Evolutionary conservation across 2,888 invertebrate species (phyloP).

Genomic region (Homarus gammarus): DNA sequence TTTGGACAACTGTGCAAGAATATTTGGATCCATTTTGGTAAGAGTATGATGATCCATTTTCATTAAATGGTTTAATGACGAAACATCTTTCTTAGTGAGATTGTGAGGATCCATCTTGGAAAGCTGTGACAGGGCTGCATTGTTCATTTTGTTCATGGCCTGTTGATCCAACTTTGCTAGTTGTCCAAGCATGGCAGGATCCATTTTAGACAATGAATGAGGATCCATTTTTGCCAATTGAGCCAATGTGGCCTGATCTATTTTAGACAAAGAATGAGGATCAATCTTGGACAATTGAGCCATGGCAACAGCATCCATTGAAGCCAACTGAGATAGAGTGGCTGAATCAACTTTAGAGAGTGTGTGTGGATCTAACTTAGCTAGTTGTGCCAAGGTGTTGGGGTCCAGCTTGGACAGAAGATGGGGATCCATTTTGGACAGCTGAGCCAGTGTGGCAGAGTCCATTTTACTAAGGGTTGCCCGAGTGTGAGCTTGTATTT

Average conservation of each 20-base stretch:
- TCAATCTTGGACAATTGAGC: slow-evolving; percentile 73
- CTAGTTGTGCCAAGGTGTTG: slow-evolving; percentile 71
- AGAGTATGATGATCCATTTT: slow-evolving; percentile 68
- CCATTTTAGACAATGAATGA: slow-evolving; percentile 66
- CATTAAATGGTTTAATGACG: slow-evolving; percentile 66
- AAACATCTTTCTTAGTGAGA: slow-evolving; percentile 67
- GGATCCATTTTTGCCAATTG: slow-evolving; percentile 73
- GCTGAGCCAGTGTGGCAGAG: slow-evolving; percentile 73
- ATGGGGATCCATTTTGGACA: slow-evolving; percentile 75
- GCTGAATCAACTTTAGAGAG: slow-evolving; percentile 71
- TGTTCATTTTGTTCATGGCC: slow-evolving; percentile 73
- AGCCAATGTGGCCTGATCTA: slow-evolving; percentile 70
- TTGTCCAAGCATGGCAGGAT: slow-evolving; percentile 59
- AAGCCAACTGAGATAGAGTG: slow-evolving; percentile 71
- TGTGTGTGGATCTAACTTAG: slow-evolving; percentile 74
- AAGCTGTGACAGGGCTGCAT: slow-evolving; percentile 70
- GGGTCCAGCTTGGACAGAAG: slow-evolving; percentile 73
- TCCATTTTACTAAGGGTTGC: slow-evolving; percentile 76
- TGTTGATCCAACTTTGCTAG: slow-evolving; percentile 69
- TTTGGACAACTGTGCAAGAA: slow-evolving; percentile 71
- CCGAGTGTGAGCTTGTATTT: slow-evolving; percentile 70
- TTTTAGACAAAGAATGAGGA: slow-evolving; percentile 67
- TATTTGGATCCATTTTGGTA: slow-evolving; percentile 64
- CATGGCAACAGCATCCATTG: slow-evolving; percentile 69
- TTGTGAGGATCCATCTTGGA: slow-evolving; percentile 73